Evolutionary conservation across 1,140 invertebrate species (phyloP).

Genomic region (Drosophila rhopaloa): DNA sequence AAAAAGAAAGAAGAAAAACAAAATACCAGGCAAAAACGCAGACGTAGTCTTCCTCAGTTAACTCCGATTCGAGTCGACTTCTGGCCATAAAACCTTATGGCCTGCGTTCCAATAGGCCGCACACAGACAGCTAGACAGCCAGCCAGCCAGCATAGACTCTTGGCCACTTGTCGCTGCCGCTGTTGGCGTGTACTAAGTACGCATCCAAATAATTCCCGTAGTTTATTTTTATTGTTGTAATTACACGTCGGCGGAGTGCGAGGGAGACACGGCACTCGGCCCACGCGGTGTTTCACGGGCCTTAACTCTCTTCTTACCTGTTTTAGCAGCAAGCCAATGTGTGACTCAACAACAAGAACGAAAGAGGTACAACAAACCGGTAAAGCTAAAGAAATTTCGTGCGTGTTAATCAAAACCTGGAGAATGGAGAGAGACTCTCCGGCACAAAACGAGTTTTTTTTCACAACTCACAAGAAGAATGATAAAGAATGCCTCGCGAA

Average conservation of each 20-base stretch:
- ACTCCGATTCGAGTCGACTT: constrained; percentile 23
- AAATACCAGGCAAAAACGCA: constrained; percentile 52
- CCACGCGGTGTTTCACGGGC: constrained; percentile 30
- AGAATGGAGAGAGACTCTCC: constrained; percentile 22
- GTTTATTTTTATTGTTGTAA: constrained; percentile 83
- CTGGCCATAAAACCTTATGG: constrained; percentile 76
- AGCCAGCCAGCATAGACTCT: constrained; percentile 15
- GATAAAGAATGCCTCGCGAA: constrained; percentile 16
- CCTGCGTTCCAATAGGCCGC: constrained; percentile 78
- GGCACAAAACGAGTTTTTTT: constrained; percentile 61
- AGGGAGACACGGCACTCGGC: constrained; percentile 12
- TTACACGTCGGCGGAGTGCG: constrained; percentile 60
- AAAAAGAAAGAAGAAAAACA: constrained; percentile 14
- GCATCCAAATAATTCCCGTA: constrained; percentile 76
- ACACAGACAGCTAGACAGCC: constrained; percentile 36
- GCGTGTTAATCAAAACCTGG: constrained; percentile 64
- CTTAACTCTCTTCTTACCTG: constrained; percentile 29
- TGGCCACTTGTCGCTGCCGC: constrained; percentile 65
- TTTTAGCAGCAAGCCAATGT: constrained; percentile 43
- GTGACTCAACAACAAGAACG: constrained; percentile 46
- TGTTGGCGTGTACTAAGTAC: constrained; percentile 61
- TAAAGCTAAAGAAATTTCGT: constrained; percentile 75
- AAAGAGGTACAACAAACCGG: constrained; percentile 60
- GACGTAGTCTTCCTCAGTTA: constrained; percentile 34
- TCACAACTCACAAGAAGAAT: constrained; percentile 12